A percentile compares a stretch with the other conserved stretches of the same genome.
phyloP scores from a whole-genome alignment of 2,113 vertebrate species.

The Miniopterus natalensis region DNA sequence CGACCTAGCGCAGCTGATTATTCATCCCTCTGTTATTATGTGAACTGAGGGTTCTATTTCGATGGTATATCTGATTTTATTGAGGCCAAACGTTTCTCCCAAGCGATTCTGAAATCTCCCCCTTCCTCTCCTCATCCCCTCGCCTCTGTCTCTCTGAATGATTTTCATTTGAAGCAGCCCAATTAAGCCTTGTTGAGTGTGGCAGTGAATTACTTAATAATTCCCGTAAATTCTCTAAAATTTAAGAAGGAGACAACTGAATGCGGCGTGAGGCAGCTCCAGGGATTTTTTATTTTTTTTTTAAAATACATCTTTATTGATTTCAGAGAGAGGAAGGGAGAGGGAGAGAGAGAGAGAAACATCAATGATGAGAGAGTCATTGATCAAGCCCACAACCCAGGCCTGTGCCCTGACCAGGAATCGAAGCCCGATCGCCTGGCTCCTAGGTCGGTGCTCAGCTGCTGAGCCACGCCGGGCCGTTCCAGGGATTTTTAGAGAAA shows the following conservation, averaged over 20 bases:
- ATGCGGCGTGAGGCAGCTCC: not conserved
- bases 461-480: not conserved
- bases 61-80: not conserved
- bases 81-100: not conserved
- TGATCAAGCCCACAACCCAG: too few species aligned
- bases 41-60: constrained; percentile 18
- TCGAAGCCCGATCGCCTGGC: too few species aligned
- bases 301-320: too few species aligned
- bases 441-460: too few species aligned
- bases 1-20: not conserved
- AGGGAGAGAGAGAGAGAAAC: too few species aligned
- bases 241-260: not conserved
- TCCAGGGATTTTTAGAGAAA: constrained; percentile 36
- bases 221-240: constrained; percentile 47
- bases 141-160: not conserved
- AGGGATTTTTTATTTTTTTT: not conserved
- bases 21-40: not conserved
- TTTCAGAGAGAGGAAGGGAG: too few species aligned
- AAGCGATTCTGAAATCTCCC: not conserved
- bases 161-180: constrained; percentile 3
- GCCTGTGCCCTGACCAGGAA: too few species aligned
- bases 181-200: constrained; percentile 24
- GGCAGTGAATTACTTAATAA: constrained; percentile 38
- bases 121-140: not conserved
- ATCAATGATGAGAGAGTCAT: too few species aligned